Evolutionary conservation across 2,113 vertebrate genomes (phyloP).

Genomic region (Menura novaehollandiae): DNA sequence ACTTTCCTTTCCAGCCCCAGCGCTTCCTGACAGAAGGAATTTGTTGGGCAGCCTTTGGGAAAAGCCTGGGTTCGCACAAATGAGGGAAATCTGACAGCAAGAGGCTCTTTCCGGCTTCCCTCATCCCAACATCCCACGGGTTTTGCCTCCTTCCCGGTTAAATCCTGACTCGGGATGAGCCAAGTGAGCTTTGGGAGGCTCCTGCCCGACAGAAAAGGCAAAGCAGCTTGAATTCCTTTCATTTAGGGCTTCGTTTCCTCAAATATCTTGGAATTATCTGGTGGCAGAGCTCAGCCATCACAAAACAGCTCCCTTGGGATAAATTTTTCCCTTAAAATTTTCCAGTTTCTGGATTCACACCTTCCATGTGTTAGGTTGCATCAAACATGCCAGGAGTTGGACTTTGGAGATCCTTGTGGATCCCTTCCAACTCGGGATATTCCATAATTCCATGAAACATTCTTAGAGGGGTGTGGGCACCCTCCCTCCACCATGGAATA

Average conservation of each 20-base stretch:
- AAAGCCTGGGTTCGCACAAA: not conserved
- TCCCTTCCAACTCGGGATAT: not conserved
- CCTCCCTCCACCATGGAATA: not conserved
- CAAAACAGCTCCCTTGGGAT: not conserved
- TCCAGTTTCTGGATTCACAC: not conserved
- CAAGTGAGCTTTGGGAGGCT: not conserved
- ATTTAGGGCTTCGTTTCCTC: not conserved
- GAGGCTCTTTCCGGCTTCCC: not conserved
- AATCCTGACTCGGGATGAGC: not conserved
- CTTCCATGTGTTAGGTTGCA: not conserved
- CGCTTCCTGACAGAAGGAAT: not conserved
- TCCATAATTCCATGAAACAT: fast-evolving
- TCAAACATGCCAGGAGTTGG: not conserved
- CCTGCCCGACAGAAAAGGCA: not conserved
- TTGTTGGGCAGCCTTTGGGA: not conserved
- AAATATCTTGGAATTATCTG: not conserved
- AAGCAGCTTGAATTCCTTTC: not conserved
- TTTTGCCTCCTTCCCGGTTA: not conserved
- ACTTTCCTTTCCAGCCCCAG: not conserved
- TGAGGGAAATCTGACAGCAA: not conserved
- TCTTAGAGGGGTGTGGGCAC: not conserved
- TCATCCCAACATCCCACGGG: not conserved
- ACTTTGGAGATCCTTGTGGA: not conserved
- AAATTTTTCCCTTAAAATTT: not conserved
- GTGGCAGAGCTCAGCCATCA: not conserved